Conservation (phyloP, 2,797 vertebrate genomes). For the Spinibarbus caldwelli region DNA sequence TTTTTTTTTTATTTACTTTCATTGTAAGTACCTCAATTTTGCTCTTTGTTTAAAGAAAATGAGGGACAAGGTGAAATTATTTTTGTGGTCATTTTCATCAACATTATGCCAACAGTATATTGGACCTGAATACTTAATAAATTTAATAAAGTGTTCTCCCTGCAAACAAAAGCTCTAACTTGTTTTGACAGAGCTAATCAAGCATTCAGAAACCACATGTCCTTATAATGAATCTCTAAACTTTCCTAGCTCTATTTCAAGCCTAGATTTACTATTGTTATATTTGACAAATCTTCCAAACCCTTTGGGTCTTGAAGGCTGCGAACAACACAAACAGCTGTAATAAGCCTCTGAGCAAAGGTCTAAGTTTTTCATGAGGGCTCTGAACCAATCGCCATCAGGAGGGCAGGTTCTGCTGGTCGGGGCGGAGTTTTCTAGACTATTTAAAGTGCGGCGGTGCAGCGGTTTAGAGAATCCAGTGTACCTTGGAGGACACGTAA, state of each 20-base stretch:
- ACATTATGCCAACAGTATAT: neutral
- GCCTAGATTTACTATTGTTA: neutral
- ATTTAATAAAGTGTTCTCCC: slow-evolving; percentile 10
- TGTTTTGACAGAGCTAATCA: slow-evolving; percentile 20
- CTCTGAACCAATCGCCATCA: slow-evolving; percentile 57
- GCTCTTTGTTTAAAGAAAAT: neutral
- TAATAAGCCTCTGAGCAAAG: slow-evolving; percentile 42
- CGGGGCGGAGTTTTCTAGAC: slow-evolving; percentile 75
- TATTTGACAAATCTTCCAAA: neutral
- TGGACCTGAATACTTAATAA: neutral
- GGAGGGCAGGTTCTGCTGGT: slow-evolving; percentile 62
- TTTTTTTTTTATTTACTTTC: too few relatives aligned
- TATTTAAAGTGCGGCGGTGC: slow-evolving; percentile 76
- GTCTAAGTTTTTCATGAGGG: slow-evolving; percentile 54
- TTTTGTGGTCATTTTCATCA: neutral
- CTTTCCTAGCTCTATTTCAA: neutral
- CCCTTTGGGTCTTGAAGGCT: neutral
- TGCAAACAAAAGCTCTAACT: neutral
- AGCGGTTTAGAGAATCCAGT: slow-evolving; percentile 39
- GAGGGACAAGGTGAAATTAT: neutral
- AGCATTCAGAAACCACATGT: slow-evolving; percentile 10
- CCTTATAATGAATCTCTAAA: neutral
- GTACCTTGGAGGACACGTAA: slow-evolving; percentile 46
- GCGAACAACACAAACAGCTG: slow-evolving; percentile 40
- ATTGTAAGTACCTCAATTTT: neutral